Conservation (phyloP, 2,888 invertebrate species). For the Dugesia japonica region DNA sequence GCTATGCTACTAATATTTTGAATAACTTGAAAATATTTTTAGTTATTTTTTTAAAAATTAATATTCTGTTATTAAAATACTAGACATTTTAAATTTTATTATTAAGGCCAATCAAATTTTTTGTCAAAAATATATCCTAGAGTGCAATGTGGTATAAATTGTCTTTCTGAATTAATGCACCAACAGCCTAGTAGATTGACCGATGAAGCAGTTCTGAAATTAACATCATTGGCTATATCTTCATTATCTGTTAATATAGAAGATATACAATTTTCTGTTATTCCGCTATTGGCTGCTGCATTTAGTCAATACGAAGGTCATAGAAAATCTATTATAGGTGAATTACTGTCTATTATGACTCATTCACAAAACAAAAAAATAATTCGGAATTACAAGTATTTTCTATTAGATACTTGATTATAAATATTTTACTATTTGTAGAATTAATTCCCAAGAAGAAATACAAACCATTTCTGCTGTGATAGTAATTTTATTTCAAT, state of each 20-base stretch:
- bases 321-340: neutral
- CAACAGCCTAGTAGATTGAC: neutral
- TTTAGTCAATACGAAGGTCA: slow-evolving; percentile 14
- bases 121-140: neutral
- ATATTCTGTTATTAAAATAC: too few species aligned
- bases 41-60: too few species aligned
- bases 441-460: neutral
- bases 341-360: slow-evolving; percentile 1
- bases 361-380: neutral
- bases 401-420: too few species aligned
- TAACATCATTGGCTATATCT: neutral
- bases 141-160: neutral
- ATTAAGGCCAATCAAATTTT: neutral
- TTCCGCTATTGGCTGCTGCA: neutral
- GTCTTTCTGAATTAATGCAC: neutral
- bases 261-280: neutral
- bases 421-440: too few species aligned
- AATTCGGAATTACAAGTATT: neutral
- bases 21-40: too few species aligned
- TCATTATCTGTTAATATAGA: neutral
- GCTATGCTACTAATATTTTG: too few species aligned
- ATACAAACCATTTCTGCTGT: slow-evolving; percentile 7
- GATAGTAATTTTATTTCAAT: slow-evolving; percentile 4
- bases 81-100: too few species aligned
- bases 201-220: neutral